Conservation (phyloP, 1,140 invertebrate species). For the Leptonema lineaticorne region DNA sequence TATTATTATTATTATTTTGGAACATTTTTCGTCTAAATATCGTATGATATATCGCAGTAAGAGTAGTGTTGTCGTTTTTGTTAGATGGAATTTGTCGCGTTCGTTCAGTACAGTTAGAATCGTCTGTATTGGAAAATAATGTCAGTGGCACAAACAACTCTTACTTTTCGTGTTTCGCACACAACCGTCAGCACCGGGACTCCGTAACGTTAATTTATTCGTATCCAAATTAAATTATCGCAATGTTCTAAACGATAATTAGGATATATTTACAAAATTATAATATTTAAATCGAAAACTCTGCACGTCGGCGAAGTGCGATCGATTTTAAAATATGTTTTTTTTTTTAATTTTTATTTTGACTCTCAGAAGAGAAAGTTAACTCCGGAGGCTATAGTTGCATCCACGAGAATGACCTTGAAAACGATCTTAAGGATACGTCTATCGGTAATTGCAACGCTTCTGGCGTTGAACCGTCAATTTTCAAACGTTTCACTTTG, state of each 20-base stretch:
- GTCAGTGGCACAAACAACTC: slow-evolving; percentile 33
- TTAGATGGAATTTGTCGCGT: too few species aligned
- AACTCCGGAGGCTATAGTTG: not conserved
- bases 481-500: not conserved
- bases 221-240: not conserved
- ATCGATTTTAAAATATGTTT: slow-evolving; percentile 10
- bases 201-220: slow-evolving; percentile 13
- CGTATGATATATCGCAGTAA: too few species aligned
- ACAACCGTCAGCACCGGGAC: not conserved
- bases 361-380: slow-evolving; percentile 22
- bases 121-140: slow-evolving; percentile 19
- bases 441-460: not conserved
- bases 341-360: too few species aligned
- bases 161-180: slow-evolving; percentile 32
- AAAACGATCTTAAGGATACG: slow-evolving; percentile 16
- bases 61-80: too few species aligned
- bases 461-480: too few species aligned
- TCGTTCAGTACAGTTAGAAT: slow-evolving; percentile 21
- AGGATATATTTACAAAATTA: not conserved
- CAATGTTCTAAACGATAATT: slow-evolving; percentile 12
- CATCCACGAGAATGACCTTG: slow-evolving; percentile 5
- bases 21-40: too few species aligned
- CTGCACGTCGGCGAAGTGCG: slow-evolving; percentile 1
- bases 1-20: too few species aligned
- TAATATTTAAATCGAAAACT: too few species aligned